These are phyloP conservation scores for Meles meles DNA, from an alignment of 2,113 vertebrate species.

Conservation along the genomic window DNA sequence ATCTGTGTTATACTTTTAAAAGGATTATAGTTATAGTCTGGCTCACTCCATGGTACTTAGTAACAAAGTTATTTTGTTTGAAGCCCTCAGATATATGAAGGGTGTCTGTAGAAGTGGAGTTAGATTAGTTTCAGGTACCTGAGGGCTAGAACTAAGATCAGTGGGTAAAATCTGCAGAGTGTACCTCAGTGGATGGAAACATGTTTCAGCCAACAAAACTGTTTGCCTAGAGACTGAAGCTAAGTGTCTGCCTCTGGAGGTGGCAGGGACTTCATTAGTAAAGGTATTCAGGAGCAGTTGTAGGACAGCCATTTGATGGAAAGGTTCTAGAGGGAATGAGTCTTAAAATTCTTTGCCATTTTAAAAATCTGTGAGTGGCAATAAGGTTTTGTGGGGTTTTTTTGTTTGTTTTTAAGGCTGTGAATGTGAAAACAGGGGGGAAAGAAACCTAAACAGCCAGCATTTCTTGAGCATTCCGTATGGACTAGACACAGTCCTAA, in stretches of 20 bases:
- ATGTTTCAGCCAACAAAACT: background rate
- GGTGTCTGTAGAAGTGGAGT: background rate
- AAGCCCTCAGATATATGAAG: background rate
- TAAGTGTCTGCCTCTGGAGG: background rate
- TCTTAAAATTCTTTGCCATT: background rate
- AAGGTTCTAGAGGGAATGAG: background rate
- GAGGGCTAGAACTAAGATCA: background rate
- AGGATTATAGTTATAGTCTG: background rate
- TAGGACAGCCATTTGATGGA: background rate
- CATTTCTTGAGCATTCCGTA: background rate
- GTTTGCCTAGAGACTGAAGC: background rate
- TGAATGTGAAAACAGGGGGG: background rate
- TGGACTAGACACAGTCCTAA: background rate
- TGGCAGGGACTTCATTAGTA: background rate
- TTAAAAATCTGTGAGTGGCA: background rate
- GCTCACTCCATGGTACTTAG: background rate
- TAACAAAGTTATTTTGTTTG: background rate
- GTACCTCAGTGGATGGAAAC: background rate
- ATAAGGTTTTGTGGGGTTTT: background rate
- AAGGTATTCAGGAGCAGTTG: background rate
- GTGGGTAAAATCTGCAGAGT: background rate
- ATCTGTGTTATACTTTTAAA: background rate
- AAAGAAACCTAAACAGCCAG: background rate
- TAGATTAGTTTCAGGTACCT: background rate
- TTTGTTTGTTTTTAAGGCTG: background rate